Base-by-base conservation (phyloP, 2,888 invertebrate genomes). In the Halictus quadricinctus region DNA sequence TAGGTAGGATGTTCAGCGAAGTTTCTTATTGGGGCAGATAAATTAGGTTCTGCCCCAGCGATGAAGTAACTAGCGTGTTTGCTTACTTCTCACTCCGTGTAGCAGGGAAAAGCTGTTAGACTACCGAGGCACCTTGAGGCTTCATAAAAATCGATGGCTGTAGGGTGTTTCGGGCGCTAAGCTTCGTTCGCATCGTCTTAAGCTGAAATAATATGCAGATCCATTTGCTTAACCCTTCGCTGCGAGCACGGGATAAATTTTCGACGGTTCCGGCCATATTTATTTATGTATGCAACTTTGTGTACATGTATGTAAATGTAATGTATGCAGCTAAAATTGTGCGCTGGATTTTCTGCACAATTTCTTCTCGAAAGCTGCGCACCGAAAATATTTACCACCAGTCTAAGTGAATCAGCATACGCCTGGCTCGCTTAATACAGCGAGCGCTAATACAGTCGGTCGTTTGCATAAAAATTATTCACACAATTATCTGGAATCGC, bases 31-130 rank as follows among this genome's bases (percentile, higher is more conserved):
- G 69, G 21, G 8, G 15, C 69, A 43, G 18, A 69, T 69, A 36
- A 69, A 36, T 66, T 66, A 36, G 54, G 29, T 43, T 54, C 36
- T 29, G 4, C 21, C 13, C 4, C 15, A 15, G 8, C 12, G 29
- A n/a, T 12, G 58, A 58, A 79, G 77, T 48, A 77, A 77, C 60
- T 48, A 18, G 41, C 66, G 36, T 29, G 66, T 66, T 66, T 66
- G 66, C 66, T 29, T 21, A 36, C 36, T 36, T 36, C 66, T 66
- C 29, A 36, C 29, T 29, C 18, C 8, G 18, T 1, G 66, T 29
- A 36, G 66, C 66, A 66, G 36, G 18, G 36, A 66, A 29, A 66
- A 66, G 66, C 66, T 66, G 66, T 66, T 29, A 29, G 64, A 64
- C 29, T 29, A 25, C 64, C 64, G 29, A 18, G 64, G 15, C 15